A percentile compares a stretch with the other conserved stretches of the same genome.
Conservation (phyloP, 2,888 invertebrate species). For the Rhaphigaster nebulosa region DNA sequence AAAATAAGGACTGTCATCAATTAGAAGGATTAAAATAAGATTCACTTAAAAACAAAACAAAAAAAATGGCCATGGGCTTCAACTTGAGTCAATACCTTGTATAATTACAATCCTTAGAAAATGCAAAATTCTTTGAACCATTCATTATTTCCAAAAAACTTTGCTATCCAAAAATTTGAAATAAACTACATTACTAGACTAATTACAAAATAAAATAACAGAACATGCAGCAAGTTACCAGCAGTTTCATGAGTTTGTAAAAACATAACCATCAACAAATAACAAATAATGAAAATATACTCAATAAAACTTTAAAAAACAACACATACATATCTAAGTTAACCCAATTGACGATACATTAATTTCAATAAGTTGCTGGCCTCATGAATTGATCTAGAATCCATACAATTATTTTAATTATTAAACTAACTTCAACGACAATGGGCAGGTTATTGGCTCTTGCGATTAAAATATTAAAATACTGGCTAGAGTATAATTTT, state of each 20-base stretch:
- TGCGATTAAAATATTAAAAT: background rate
- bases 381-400: background rate
- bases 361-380: background rate
- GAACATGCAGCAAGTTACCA: background rate
- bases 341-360: background rate
- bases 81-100: background rate
- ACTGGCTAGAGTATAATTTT: background rate
- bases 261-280: background rate
- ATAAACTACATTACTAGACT: background rate
- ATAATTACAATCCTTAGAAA: background rate
- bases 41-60: background rate
- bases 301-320: background rate
- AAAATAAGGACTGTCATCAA: background rate
- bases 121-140: slow-evolving; percentile 46
- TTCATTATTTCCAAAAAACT: slow-evolving; percentile 27
- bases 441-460: background rate
- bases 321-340: background rate
- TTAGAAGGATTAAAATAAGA: background rate
- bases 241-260: background rate
- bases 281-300: background rate
- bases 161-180: background rate
- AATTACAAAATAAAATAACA: background rate
- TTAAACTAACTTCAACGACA: background rate
- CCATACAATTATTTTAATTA: background rate
- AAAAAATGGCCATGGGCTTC: background rate